Percentiles rank a stretch among this genome's conserved stretches.
phyloP scores from a whole-genome alignment of 2,888 invertebrate species.

The Thyatira batis region DNA sequence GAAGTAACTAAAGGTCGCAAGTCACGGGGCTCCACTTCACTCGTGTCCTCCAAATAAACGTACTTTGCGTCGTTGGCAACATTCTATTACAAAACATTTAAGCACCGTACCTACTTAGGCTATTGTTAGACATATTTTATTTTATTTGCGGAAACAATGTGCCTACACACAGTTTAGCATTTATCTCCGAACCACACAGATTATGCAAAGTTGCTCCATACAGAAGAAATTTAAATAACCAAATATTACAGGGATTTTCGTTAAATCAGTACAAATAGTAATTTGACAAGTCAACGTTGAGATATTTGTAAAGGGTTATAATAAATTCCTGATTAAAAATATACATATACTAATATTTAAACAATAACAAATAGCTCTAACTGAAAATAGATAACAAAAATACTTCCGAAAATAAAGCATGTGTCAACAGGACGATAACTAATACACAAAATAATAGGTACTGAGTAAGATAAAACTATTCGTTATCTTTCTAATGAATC shows the following conservation, averaged over 20 bases:
- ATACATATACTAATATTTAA: no score
- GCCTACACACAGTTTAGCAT: not conserved
- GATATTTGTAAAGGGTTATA: no score
- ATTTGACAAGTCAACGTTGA: no score
- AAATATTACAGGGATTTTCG: no score
- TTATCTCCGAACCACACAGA: not conserved
- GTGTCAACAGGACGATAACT: not conserved
- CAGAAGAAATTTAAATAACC: not conserved
- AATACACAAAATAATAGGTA: no score
- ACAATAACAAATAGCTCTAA: no score
- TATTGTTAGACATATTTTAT: not conserved
- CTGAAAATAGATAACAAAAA: not conserved
- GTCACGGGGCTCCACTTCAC: conserved; percentile 13
- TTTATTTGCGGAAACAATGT: not conserved
- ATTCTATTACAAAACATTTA: conserved; percentile 36
- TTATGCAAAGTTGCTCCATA: no score
- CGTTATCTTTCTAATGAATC: not conserved
- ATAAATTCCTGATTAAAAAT: no score
- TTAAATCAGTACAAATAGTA: not conserved
- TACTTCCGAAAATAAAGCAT: not conserved
- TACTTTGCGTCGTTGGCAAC: conserved; percentile 28
- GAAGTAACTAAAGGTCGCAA: conserved; percentile 36
- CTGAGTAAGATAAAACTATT: not conserved
- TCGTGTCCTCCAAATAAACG: conserved; percentile 36
- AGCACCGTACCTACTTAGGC: conserved; percentile 26